phyloP scores from a whole-genome alignment of 2,113 vertebrate genomes.

The Crotalus horridus region DNA sequence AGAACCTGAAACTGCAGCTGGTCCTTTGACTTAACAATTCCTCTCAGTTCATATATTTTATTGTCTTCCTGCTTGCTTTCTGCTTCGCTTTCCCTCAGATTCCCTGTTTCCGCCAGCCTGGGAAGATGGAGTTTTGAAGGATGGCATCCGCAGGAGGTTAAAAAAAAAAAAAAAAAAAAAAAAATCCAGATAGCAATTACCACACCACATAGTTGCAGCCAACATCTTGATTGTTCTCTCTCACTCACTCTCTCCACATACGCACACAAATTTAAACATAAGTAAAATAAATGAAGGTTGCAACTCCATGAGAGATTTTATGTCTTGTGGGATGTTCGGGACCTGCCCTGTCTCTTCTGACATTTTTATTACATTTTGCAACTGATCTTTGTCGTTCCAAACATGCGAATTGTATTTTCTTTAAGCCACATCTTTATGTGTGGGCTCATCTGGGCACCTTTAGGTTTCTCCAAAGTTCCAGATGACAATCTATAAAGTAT shows the following conservation, averaged over 20 bases:
- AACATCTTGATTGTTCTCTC: not conserved
- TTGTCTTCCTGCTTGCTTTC: not conserved
- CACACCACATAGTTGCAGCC: not conserved
- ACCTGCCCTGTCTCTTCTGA: not conserved
- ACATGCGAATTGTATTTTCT: not conserved
- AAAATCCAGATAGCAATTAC: not conserved
- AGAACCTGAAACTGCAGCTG: not conserved
- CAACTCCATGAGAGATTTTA: not conserved
- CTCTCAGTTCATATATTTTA: not conserved
- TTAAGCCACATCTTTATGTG: not conserved
- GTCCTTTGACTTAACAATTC: not conserved
- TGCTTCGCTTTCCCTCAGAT: not conserved
- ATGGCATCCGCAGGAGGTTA: not conserved
- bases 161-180: not conserved
- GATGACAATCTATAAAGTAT: conserved; percentile 6
- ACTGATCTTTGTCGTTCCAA: conserved; percentile 8
- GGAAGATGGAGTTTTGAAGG: not conserved
- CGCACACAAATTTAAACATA: not conserved
- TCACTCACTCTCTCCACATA: not conserved
- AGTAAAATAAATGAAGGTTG: not conserved
- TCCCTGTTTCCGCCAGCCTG: not conserved
- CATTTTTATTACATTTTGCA: conserved; percentile 25
- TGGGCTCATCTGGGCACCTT: not conserved
- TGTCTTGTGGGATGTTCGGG: not conserved
- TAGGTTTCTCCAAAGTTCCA: conserved; percentile 14